A percentile compares a stretch with the other conserved stretches of the same genome.
Conservation (phyloP, 1,140 invertebrate genomes). For the Polypedilum pembai region DNA sequence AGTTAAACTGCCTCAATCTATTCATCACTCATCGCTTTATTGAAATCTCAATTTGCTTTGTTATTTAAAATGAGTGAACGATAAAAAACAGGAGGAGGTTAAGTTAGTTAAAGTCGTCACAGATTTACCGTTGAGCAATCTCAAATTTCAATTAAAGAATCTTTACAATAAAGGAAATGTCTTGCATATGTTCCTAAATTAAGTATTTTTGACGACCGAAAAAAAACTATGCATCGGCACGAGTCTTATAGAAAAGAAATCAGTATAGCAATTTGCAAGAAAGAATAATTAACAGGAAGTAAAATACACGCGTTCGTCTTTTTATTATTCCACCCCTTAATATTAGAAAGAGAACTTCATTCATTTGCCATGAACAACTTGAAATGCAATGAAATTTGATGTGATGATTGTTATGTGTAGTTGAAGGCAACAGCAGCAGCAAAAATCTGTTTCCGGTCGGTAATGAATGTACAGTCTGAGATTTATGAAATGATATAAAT, state of each 20-base stretch:
- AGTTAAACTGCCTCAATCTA: background rate
- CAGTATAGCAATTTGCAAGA: background rate
- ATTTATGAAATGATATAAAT: conserved; percentile 17
- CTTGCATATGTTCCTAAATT: too few relatives aligned
- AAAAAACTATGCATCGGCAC: background rate
- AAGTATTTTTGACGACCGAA: too few relatives aligned
- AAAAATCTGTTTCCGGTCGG: conserved; percentile 26
- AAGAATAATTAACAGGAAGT: conserved; percentile 28
- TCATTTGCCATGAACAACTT: background rate
- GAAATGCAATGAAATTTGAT: background rate
- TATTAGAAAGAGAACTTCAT: too few relatives aligned
- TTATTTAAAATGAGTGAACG: too few relatives aligned
- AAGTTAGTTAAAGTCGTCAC: too few relatives aligned
- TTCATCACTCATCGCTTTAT: background rate
- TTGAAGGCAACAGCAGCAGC: background rate
- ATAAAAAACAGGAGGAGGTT: too few relatives aligned
- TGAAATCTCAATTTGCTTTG: background rate
- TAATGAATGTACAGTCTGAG: background rate
- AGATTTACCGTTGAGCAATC: too few relatives aligned
- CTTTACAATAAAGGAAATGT: too few relatives aligned
- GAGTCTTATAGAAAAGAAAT: conserved; percentile 1
- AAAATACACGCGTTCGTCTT: conserved; percentile 22
- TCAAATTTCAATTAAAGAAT: too few relatives aligned
- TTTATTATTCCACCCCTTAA: conserved; percentile 7
- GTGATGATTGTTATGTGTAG: conserved; percentile 17